Conservation (phyloP, 2,888 invertebrate species). For the Notodonta ziczac region DNA sequence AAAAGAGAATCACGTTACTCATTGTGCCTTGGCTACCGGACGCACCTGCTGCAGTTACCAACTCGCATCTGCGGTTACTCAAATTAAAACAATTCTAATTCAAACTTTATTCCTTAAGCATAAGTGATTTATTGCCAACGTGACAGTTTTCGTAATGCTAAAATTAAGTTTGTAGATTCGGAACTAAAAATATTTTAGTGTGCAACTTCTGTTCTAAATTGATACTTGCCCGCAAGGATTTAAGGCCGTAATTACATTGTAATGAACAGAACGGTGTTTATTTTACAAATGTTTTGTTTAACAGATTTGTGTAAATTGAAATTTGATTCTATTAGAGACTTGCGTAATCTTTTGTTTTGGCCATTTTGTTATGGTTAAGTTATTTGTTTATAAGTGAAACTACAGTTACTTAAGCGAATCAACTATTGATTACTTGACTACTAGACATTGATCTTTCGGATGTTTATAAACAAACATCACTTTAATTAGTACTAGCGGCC, state of each 20-base stretch:
- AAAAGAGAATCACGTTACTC: slow-evolving; percentile 32
- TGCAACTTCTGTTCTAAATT: slow-evolving; percentile 6
- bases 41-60: slow-evolving; percentile 36
- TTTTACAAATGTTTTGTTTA: slow-evolving; percentile 20
- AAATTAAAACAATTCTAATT: not conserved
- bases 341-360: slow-evolving; percentile 4
- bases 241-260: slow-evolving; percentile 17
- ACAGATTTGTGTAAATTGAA: slow-evolving; percentile 34
- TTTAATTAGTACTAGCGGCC: no score
- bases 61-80: slow-evolving; percentile 5
- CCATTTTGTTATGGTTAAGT: not conserved
- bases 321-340: slow-evolving; percentile 31
- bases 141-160: not conserved
- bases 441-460: no score
- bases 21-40: slow-evolving; percentile 26
- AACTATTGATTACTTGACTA: not conserved
- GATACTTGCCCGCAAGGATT: accelerated
- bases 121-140: slow-evolving; percentile 9
- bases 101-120: not conserved
- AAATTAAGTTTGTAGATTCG: slow-evolving; percentile 13
- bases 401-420: not conserved
- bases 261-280: slow-evolving; percentile 6
- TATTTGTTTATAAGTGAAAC: not conserved
- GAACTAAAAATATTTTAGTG: slow-evolving; percentile 5
- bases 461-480: no score